Base-by-base conservation (phyloP, 1,140 invertebrate species). In the Drosophila setifemur region DNA sequence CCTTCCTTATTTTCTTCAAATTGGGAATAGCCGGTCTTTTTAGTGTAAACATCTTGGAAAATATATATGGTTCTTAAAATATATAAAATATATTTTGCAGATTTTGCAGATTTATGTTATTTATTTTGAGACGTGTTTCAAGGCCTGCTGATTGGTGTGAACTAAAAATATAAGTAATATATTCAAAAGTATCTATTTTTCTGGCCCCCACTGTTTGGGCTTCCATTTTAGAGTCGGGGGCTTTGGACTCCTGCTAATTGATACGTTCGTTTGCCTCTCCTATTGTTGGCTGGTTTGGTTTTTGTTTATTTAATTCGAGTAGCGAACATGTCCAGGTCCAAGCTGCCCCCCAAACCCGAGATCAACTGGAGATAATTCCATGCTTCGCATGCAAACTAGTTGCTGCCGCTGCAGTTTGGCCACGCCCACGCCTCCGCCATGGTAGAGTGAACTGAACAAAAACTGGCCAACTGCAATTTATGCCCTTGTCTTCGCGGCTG, bases 221-320 rank as follows among this genome's bases (percentile, higher is more conserved):
- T 31, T 28, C 19, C 8, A 19, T 9, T 29, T 29, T 35, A 3
- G 21, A 23, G 5, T 23, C 12, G 29, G 14, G 44, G 25, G 19
- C 26, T 43, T 68, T 37, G 71, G 73, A 47, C 50, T 67, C 29
- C 40, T 52, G 53, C 64, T 79, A 79, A 79, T 79, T 79, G 76
- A 79, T 71, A 79, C 55, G 70, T 79, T 67, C 28, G 52, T 25
- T 42, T 37, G 44, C 40, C 33, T 45, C 47, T 63, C 44, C 66
- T 23, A 40, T 26, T 69, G 70, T 50, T 69, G 37, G 58, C 29
- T 57, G 18, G 12, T 43, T 47, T 45, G 25, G 33, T 55, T 31
- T 21, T 57, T 49, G 37, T 39, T 50, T 45, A 25, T 58, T 73
- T 63, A 73, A 73, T 47, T 64, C 48, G 48, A 54, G 68, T 73